Evolutionary conservation across 2,888 invertebrate species (phyloP).

Genomic region (Heteropelma amictum): DNA sequence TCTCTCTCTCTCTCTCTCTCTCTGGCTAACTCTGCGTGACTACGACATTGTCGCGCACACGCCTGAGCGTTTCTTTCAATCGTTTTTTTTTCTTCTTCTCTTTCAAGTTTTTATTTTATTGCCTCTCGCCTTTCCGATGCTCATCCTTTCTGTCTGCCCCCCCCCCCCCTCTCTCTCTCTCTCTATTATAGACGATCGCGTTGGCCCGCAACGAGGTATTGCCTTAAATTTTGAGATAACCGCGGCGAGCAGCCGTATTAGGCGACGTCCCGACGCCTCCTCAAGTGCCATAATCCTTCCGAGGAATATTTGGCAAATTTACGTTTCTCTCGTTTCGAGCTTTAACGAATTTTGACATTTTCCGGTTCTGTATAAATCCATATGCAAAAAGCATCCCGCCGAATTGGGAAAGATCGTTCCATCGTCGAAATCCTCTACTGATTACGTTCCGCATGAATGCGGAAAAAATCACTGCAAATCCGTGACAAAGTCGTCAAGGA

Average conservation of each 20-base stretch:
- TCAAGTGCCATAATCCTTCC: slow-evolving; percentile 36
- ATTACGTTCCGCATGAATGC: too few relatives aligned
- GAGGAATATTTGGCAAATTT: slow-evolving; percentile 32
- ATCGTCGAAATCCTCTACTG: too few relatives aligned
- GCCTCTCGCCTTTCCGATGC: slow-evolving; percentile 58
- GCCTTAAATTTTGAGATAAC: slow-evolving; percentile 47
- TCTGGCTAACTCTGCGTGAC: neutral
- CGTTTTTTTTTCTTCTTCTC: slow-evolving; percentile 60
- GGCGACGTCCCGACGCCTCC: slow-evolving; percentile 50
- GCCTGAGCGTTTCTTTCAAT: slow-evolving; percentile 62
- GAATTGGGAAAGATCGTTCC: too few relatives aligned
- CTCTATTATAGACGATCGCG: neutral
- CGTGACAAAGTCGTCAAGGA: too few relatives aligned
- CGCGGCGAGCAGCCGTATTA: neutral
- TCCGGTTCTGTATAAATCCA: neutral
- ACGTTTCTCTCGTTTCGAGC: neutral
- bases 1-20: slow-evolving; percentile 15
- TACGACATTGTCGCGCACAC: slow-evolving; percentile 60
- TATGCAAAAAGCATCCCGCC: too few relatives aligned
- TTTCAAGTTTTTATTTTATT: slow-evolving; percentile 51
- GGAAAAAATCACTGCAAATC: too few relatives aligned
- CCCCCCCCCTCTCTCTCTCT: too few relatives aligned
- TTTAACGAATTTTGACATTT: neutral
- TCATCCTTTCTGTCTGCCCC: slow-evolving; percentile 9
- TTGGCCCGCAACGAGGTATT: neutral